A percentile compares a stretch with the other conserved stretches of the same genome.
These are phyloP conservation scores for Neofelis nebulosa DNA, from an alignment of 2,113 vertebrate genomes.

Conservation along the genomic window DNA sequence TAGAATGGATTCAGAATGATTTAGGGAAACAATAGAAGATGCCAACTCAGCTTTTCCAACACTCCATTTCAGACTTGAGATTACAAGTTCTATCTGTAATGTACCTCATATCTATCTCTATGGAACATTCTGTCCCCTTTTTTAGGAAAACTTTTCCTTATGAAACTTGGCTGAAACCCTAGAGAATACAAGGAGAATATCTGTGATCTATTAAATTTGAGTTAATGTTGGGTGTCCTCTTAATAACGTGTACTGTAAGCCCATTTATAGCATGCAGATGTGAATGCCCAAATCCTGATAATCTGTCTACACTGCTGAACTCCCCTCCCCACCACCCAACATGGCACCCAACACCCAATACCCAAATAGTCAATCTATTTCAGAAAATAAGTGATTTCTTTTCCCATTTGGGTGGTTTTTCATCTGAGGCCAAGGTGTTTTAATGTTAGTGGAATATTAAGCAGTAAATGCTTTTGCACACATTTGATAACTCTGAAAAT, in stretches of 20 bases:
- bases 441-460: background rate
- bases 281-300: background rate
- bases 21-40: background rate
- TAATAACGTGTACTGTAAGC: background rate
- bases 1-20: background rate
- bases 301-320: fast-evolving
- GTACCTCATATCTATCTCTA: background rate
- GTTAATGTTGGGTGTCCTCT: too few relatives aligned
- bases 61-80: background rate
- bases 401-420: background rate
- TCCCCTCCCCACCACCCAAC: background rate
- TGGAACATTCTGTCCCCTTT: background rate
- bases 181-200: background rate
- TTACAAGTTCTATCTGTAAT: background rate
- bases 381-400: background rate
- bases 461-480: background rate
- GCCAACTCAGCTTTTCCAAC: background rate
- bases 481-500: background rate
- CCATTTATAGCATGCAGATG: background rate
- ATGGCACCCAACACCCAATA: too few relatives aligned
- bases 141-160: background rate
- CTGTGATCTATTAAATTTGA: background rate
- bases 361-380: background rate
- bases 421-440: background rate
- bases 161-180: background rate